A percentile compares a stretch with the other conserved stretches of the same genome.
These are phyloP conservation scores for Archivesica marissinica DNA, from an alignment of 1,140 invertebrate species.

Conservation along the genomic window DNA sequence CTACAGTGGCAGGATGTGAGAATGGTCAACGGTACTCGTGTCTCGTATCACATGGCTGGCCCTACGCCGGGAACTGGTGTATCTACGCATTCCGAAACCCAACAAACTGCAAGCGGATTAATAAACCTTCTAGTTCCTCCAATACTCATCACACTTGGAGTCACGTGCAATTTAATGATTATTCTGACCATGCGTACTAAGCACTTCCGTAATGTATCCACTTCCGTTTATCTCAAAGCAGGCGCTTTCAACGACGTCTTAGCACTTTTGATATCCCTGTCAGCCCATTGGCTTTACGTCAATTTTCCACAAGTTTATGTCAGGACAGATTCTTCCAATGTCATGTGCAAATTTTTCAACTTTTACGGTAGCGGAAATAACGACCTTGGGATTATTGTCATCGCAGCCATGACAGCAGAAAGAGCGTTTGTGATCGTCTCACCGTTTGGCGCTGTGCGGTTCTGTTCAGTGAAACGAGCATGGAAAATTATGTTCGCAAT, in stretches of 20 bases:
- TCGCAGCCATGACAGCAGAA: constrained; percentile 74
- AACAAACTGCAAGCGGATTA: constrained; percentile 4
- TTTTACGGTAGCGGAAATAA: constrained; percentile 77
- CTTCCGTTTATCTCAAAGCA: constrained; percentile 72
- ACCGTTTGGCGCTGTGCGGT: constrained; percentile 65
- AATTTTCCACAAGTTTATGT: constrained; percentile 68
- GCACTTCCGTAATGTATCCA: constrained; percentile 72
- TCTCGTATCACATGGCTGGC: too few relatives aligned
- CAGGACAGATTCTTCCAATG: constrained; percentile 56
- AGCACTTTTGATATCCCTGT: constrained; percentile 69
- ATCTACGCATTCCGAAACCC: too few relatives aligned
- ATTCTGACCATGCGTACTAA: constrained; percentile 73
- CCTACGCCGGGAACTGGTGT: too few relatives aligned
- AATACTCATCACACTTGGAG: constrained; percentile 70
- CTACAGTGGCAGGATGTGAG: too few relatives aligned
- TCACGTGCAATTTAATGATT: constrained; percentile 68
- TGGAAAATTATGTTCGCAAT: constrained; percentile 63
- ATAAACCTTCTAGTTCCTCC: constrained; percentile 66
- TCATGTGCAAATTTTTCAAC: constrained; percentile 78
- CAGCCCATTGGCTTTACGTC: constrained; percentile 76
- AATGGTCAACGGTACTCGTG: too few relatives aligned
- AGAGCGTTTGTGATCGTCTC: constrained; percentile 72
- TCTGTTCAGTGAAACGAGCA: constrained; percentile 68
- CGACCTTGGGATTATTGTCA: constrained; percentile 74
- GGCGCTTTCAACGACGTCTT: constrained; percentile 71